phyloP scores from a whole-genome alignment of 2,888 invertebrate genomes.

The Hyppa rectilinea region DNA sequence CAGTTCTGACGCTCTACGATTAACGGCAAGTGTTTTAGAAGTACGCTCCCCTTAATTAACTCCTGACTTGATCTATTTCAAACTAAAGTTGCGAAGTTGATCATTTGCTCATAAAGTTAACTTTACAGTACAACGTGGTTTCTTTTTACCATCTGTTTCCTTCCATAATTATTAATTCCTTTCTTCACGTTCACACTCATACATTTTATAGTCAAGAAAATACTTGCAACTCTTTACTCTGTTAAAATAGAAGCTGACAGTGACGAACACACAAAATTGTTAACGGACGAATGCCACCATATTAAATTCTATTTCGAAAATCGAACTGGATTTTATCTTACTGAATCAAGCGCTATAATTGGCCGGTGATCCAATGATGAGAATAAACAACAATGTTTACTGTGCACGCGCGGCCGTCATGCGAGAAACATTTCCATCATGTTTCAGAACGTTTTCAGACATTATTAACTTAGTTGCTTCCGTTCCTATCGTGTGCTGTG shows the following conservation, averaged over 20 bases:
- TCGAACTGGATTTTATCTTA: slow-evolving; percentile 48
- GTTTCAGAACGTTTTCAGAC: slow-evolving; percentile 73
- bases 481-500: slow-evolving; percentile 67
- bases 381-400: slow-evolving; percentile 65
- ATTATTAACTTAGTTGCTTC: slow-evolving; percentile 75
- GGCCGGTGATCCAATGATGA: slow-evolving; percentile 65
- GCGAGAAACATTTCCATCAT: slow-evolving; percentile 80
- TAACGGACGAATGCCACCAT: slow-evolving; percentile 1
- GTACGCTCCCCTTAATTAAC: slow-evolving; percentile 57
- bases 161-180: background rate
- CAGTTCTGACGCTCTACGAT: slow-evolving; percentile 72
- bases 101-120: background rate
- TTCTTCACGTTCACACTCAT: background rate
- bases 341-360: slow-evolving; percentile 61
- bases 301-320: slow-evolving; percentile 41
- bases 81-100: slow-evolving; percentile 26
- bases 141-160: background rate
- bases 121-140: background rate
- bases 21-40: slow-evolving; percentile 68
- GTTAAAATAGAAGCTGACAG: background rate
- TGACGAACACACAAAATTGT: background rate
- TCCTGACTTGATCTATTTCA: slow-evolving; percentile 21
- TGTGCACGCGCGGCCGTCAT: slow-evolving; percentile 69
- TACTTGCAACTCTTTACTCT: background rate
- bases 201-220: too few species aligned